Evolutionary conservation across 1,140 invertebrate species (phyloP).

Genomic region (Amphibalanus amphitrite): DNA sequence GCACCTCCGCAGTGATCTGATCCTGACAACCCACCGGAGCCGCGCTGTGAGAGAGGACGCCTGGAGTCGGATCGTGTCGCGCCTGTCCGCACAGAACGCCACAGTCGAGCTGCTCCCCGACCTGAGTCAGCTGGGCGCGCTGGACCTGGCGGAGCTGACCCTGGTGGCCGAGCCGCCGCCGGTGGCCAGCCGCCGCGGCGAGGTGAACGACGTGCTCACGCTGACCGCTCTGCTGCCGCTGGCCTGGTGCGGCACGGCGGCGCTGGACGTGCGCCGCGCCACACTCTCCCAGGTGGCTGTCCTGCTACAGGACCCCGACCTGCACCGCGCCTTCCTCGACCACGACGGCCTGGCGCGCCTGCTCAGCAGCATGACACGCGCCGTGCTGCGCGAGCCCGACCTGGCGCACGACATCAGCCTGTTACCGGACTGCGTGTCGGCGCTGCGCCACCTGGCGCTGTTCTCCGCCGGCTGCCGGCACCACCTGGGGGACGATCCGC

Average conservation of each 20-base stretch:
- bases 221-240: slow-evolving; percentile 11
- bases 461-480: neutral
- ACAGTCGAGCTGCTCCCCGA: neutral
- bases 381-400: neutral
- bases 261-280: slow-evolving; percentile 10
- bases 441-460: neutral
- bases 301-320: slow-evolving; percentile 11
- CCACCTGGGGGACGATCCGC: neutral
- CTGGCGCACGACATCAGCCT: neutral
- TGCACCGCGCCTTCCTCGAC: slow-evolving; percentile 11
- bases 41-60: neutral
- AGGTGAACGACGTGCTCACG: slow-evolving; percentile 3
- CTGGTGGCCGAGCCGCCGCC: neutral
- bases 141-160: neutral
- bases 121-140: neutral
- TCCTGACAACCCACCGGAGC: neutral
- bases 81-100: neutral
- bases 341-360: neutral
- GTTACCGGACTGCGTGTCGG: neutral
- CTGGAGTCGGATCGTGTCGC: neutral
- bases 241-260: slow-evolving; percentile 6
- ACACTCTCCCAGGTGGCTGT: slow-evolving; percentile 13
- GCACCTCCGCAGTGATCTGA: neutral
- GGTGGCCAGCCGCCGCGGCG: neutral
- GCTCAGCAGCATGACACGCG: neutral